Evolutionary conservation across 30 jellyfish, hydroid and myxozoan genomes (phyloP), one percentile per base, ranked within the genome.

Genomic region (Chrysaora quinquecirrha): DNA sequence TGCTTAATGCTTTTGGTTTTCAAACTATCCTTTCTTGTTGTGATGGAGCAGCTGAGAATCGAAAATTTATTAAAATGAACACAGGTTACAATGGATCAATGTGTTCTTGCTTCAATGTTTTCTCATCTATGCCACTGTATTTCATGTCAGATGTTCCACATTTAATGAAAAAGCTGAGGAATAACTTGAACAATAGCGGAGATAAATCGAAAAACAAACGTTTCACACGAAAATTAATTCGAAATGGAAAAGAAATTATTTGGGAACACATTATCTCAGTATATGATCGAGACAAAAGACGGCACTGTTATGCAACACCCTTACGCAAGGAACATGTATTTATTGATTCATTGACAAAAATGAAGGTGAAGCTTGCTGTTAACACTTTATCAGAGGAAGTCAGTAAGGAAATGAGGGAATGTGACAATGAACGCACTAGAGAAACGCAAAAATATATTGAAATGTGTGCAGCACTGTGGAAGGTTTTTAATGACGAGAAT

Each of bases 141-240:
- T 65, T 65, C 54, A 24, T 65, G 78, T 27, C 78, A 19, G 78
- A 65, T 22, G 23, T 54, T 9, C 78, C 78, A 4, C 78, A 65
- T 30, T 19, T 65, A 7, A 65, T 65, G 18, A 65, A 65, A n/a
- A 65, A 65, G 28, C 30, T 65, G 54, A 35, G 78, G 12, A 29
- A 65, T 31, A 65, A 65, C 22, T 65, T 65, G 35, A 24, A 27
- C n/a, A 65, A 33, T 9, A 31, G 58, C 30, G 78, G 78, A 0
- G 32, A 22, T 3, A 47, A 47, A 16, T 50, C 56, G 0, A 19
- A 11, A 9, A 47, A 47, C 16, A 24, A 24, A 30, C 18, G 22
- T 9, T 30, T 19, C 56, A 23, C 56, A 0, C 1, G 78, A 27
- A 6, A 23, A 2, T 33, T 65, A 7, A 24, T 19, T 3, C 27